Percentiles rank a stretch among this genome's conserved stretches.
Evolutionary conservation across 2,113 vertebrate genomes (phyloP).

Genomic region (Heteronetta atricapilla): DNA sequence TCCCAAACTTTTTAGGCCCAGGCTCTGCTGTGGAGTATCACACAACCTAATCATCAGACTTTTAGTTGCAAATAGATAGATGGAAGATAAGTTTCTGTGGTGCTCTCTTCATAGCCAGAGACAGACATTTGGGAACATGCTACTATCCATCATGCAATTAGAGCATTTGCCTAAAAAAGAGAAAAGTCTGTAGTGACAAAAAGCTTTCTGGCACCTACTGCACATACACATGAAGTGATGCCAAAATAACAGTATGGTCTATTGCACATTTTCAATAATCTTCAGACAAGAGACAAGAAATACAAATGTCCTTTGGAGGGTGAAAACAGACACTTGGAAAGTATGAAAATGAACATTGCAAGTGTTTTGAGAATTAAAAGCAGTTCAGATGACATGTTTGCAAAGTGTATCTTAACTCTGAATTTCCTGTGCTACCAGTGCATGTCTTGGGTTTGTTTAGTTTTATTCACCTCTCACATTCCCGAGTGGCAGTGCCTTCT

Average conservation of each 20-base stretch:
- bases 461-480: constrained; percentile 15
- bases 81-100: constrained; percentile 8
- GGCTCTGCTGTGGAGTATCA: background rate
- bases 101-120: constrained; percentile 5
- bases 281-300: constrained; percentile 2
- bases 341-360: background rate
- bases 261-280: constrained; percentile 22
- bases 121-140: constrained; percentile 6
- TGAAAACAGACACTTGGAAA: background rate
- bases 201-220: constrained; percentile 13
- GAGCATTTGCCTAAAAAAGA: constrained; percentile 38
- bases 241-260: background rate
- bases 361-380: background rate
- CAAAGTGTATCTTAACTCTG: background rate
- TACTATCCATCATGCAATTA: background rate
- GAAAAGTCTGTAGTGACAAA: background rate
- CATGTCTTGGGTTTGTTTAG: background rate
- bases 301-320: background rate
- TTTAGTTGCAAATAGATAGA: constrained; percentile 18
- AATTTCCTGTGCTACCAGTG: background rate
- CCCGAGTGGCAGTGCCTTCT: background rate
- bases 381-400: background rate
- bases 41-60: background rate
- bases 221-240: background rate
- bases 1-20: background rate